Conservation (phyloP, 2,888 invertebrate species). For the Anthrax anthrax region DNA sequence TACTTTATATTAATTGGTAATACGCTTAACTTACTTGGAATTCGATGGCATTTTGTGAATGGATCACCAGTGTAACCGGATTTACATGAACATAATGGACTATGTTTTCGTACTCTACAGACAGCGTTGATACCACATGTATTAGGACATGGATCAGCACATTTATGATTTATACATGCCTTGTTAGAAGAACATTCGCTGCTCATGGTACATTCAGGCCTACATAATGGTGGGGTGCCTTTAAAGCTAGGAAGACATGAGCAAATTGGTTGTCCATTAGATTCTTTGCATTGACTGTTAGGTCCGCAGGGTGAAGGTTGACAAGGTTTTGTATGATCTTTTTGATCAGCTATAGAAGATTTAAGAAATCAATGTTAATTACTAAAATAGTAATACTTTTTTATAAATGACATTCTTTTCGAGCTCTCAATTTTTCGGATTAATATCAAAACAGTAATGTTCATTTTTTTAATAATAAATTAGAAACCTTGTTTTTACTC, state of each 20-base stretch:
- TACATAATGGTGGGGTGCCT: conserved; percentile 60
- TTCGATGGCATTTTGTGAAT: conserved; percentile 46
- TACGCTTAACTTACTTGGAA: conserved; percentile 28
- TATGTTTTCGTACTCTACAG: conserved; percentile 64
- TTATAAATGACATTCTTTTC: no score
- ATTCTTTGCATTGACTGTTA: conserved; percentile 57
- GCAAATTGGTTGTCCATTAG: conserved; percentile 58
- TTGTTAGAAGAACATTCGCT: conserved; percentile 57
- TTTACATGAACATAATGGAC: conserved; percentile 61
- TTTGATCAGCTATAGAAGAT: conserved; percentile 21
- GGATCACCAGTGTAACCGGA: conserved; percentile 60
- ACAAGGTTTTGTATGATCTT: conserved; percentile 42
- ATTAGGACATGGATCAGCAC: conserved; percentile 59
- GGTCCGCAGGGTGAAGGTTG: conserved; percentile 59
- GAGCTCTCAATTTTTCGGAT: no score
- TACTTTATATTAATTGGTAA: conserved; percentile 38
- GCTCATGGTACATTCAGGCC: conserved; percentile 65
- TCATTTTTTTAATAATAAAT: no score
- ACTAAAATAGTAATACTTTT: no score
- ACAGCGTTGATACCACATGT: conserved; percentile 52
- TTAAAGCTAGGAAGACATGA: conserved; percentile 56
- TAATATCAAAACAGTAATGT: no score
- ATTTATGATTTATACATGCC: conserved; percentile 64
- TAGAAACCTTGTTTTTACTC: no score
- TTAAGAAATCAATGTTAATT: no score